These are phyloP conservation scores for Ophion ellenae DNA, from an alignment of 2,888 invertebrate species.

Conservation along the genomic window DNA sequence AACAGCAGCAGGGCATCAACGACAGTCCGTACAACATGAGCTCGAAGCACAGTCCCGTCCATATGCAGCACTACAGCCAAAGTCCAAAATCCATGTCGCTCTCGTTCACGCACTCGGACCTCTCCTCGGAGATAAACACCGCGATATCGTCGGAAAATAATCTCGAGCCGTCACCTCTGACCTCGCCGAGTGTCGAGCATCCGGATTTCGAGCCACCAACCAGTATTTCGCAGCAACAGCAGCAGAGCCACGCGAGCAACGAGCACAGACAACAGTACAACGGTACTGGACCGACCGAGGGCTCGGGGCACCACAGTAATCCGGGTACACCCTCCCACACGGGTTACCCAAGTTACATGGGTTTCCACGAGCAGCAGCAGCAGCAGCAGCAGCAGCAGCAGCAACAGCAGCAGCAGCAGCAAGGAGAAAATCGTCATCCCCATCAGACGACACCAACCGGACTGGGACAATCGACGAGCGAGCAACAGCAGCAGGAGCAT, in stretches of 20 bases:
- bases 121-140: constrained; percentile 91
- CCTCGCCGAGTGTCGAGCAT: constrained; percentile 88
- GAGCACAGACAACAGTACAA: constrained; percentile 85
- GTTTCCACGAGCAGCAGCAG: constrained; percentile 78
- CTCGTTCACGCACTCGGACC: constrained; percentile 89
- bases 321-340: constrained; percentile 79
- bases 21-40: constrained; percentile 81
- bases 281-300: constrained; percentile 71
- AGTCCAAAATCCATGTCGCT: constrained; percentile 83
- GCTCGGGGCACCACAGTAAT: constrained; percentile 77
- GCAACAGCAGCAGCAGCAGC: constrained; percentile 18
- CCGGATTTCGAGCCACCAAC: constrained; percentile 91
- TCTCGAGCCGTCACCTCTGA: constrained; percentile 87
- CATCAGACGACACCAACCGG: constrained; percentile 81
- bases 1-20: constrained; percentile 73
- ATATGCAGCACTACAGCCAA: constrained; percentile 83
- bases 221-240: constrained; percentile 83
- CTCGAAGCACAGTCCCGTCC: constrained; percentile 83
- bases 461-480: constrained; percentile 75
- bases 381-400: constrained; percentile 26
- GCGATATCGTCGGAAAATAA: constrained; percentile 89
- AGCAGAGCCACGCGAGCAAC: constrained; percentile 74
- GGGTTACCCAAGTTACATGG: constrained; percentile 80
- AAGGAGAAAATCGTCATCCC: constrained; percentile 76
- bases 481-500: constrained; percentile 81